These are phyloP conservation scores for Lytechinus variegatus DNA, from an alignment of 35 echinoderm and acorn worm genomes.

Conservation along the genomic window DNA sequence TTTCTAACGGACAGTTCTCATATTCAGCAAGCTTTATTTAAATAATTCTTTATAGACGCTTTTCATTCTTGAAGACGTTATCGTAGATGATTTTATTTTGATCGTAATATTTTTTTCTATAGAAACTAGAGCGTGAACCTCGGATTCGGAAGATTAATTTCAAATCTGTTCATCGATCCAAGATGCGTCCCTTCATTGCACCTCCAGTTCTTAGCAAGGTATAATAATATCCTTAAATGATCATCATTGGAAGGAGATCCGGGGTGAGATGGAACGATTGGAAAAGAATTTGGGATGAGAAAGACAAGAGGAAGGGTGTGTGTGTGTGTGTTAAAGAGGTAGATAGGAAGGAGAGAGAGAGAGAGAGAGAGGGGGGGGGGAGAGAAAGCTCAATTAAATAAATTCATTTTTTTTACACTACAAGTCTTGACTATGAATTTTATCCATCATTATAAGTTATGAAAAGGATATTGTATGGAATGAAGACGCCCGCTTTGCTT, in stretches of 20 bases:
- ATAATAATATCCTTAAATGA: neutral
- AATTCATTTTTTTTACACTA: no score
- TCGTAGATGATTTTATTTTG: neutral
- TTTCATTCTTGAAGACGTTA: neutral
- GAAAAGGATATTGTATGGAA: no score
- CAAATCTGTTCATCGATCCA: slow-evolving; percentile 60
- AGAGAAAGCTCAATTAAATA: no score
- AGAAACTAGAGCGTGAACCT: slow-evolving; percentile 9
- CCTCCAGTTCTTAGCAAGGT: slow-evolving; percentile 91
- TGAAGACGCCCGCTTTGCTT: no score
- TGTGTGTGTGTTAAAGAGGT: neutral
- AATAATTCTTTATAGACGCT: neutral
- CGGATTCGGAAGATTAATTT: slow-evolving; percentile 27
- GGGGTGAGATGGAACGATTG: neutral
- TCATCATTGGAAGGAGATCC: no score
- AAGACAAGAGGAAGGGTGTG: neutral
- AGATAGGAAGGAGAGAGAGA: neutral
- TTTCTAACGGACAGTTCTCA: neutral
- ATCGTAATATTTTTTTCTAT: neutral
- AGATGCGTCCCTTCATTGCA: slow-evolving; percentile 91
- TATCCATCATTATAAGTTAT: no score
- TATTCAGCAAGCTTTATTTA: neutral
- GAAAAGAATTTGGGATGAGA: neutral
- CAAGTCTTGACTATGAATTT: no score
- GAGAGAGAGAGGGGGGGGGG: neutral